A percentile compares a stretch with the other conserved stretches of the same genome.
These are phyloP conservation scores for Holothuria glaberrima DNA, from an alignment of 35 echinoderm and acorn worm genomes.

Conservation along the genomic window DNA sequence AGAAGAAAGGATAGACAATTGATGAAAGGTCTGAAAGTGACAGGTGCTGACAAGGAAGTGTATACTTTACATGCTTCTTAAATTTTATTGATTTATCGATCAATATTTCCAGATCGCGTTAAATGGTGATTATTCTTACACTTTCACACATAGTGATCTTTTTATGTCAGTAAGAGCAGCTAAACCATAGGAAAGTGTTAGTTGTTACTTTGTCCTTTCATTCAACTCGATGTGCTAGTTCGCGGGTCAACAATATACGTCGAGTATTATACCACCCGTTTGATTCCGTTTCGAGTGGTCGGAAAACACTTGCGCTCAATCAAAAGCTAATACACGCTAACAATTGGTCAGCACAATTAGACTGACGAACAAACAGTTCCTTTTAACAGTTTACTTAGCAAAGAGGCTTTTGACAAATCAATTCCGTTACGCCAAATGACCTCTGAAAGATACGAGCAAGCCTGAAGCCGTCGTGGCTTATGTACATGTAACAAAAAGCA, in stretches of 20 bases:
- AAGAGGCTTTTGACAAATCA: constrained; percentile 1
- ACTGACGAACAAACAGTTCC: constrained; percentile 4
- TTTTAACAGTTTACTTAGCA: not conserved
- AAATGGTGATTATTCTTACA: no score
- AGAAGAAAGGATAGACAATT: no score
- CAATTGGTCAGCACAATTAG: constrained; percentile 18
- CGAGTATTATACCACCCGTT: not conserved
- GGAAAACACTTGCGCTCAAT: not conserved
- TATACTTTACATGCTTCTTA: no score
- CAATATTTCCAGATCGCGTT: no score
- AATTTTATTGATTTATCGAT: no score
- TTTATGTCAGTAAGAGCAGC: not conserved
- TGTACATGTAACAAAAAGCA: no score
- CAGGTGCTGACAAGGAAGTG: no score
- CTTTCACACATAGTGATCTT: not conserved
- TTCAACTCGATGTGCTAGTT: not conserved
- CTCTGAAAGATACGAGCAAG: not conserved
- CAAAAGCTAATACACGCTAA: not conserved
- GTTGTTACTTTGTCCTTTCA: constrained; percentile 1
- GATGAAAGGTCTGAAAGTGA: no score
- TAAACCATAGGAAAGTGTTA: not conserved
- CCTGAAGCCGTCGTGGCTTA: no score
- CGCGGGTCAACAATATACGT: not conserved
- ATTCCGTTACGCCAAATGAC: not conserved
- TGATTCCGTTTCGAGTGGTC: not conserved